Evolutionary conservation across 1,140 invertebrate species (phyloP).

Genomic region (Delia radicum): DNA sequence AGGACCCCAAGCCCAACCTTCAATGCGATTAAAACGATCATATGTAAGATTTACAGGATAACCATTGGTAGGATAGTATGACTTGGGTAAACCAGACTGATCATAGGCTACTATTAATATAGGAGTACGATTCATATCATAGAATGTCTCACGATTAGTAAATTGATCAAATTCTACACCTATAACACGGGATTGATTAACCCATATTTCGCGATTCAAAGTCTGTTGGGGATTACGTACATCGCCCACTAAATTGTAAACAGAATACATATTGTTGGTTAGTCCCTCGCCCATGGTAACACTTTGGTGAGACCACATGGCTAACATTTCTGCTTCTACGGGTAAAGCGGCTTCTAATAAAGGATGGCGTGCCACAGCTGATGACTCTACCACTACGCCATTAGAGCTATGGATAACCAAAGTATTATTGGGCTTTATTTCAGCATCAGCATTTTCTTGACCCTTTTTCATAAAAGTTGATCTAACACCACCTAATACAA

Average conservation of each 20-base stretch:
- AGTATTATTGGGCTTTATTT: constrained; percentile 76
- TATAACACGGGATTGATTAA: constrained; percentile 79
- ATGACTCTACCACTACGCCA: constrained; percentile 70
- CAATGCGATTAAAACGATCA: constrained; percentile 88
- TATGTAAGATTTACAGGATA: constrained; percentile 86
- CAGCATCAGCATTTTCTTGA: constrained; percentile 68
- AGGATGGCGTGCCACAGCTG: constrained; percentile 80
- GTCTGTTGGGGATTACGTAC: constrained; percentile 80
- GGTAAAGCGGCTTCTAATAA: constrained; percentile 82
- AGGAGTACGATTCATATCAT: constrained; percentile 77
- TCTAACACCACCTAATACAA: constrained; percentile 63
- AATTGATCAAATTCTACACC: constrained; percentile 90
- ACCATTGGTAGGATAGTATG: constrained; percentile 72
- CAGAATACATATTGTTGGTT: constrained; percentile 76
- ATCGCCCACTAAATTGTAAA: constrained; percentile 78
- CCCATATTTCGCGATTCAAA: constrained; percentile 78
- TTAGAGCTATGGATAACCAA: constrained; percentile 69
- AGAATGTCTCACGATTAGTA: constrained; percentile 83
- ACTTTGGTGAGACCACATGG: constrained; percentile 80
- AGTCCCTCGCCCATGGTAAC: constrained; percentile 73
- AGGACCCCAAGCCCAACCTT: constrained; percentile 87
- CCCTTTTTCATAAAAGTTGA: constrained; percentile 64
- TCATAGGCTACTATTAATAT: constrained; percentile 86
- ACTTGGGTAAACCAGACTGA: constrained; percentile 77
- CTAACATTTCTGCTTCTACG: constrained; percentile 88